Conservation (phyloP, 1,140 invertebrate genomes). For the Aphelenchoides avenae region DNA sequence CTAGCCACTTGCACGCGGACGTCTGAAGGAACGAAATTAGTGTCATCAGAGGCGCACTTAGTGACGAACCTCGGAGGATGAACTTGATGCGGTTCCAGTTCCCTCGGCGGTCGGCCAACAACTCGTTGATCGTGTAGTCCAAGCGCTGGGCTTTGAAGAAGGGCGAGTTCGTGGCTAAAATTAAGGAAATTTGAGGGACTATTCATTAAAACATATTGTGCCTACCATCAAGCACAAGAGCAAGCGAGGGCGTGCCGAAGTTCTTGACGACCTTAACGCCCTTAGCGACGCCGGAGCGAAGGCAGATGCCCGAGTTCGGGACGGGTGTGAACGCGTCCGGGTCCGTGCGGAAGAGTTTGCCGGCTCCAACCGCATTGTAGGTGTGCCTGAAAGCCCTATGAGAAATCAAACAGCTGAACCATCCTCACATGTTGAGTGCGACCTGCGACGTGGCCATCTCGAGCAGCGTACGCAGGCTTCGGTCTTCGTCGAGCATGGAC, state of each 20-base stretch:
- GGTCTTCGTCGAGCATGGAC: background rate
- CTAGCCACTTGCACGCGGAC: constrained; percentile 11
- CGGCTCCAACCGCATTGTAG: constrained; percentile 4
- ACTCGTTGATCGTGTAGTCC: constrained; percentile 6
- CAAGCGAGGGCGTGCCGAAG: background rate
- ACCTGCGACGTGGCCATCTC: constrained; percentile 19
- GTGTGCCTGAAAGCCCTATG: constrained; percentile 9
- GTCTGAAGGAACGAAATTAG: constrained; percentile 8
- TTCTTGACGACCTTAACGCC: constrained; percentile 22
- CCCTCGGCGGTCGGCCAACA: no score
- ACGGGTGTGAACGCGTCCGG: background rate
- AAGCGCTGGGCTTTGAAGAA: constrained; percentile 4
- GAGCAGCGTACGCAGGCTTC: constrained; percentile 3
- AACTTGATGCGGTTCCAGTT: background rate
- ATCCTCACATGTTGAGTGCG: constrained; percentile 5
- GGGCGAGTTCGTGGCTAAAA: constrained; percentile 10
- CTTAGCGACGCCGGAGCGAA: constrained; percentile 19
- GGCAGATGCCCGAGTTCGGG: constrained; percentile 15
- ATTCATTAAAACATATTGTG: constrained; percentile 4
- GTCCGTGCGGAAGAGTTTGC: constrained; percentile 20
- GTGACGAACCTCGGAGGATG: background rate
- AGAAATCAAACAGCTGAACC: constrained; percentile 2
- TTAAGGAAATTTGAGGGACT: no score
- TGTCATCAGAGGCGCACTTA: background rate
- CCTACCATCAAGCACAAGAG: constrained; percentile 23